Conservation (phyloP, 2,113 vertebrate species). For the Gorilla gorilla region DNA sequence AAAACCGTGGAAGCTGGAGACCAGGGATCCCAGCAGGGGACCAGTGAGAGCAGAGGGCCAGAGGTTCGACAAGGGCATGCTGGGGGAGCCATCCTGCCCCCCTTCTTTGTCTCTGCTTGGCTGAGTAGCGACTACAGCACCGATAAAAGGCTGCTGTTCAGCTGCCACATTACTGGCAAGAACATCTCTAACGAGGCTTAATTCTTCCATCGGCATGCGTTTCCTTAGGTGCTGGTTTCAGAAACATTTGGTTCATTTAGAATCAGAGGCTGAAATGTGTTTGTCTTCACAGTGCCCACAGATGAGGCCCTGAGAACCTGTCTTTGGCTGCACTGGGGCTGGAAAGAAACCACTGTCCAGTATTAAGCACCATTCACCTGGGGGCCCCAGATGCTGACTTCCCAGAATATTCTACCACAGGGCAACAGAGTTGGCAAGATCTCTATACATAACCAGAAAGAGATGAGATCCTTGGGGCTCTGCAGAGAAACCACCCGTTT, state of each 20-base stretch:
- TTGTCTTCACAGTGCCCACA: conserved; percentile 65
- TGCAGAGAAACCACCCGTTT: neutral
- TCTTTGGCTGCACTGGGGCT: neutral
- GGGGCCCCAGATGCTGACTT: neutral
- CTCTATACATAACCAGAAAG: neutral
- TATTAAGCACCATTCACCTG: neutral
- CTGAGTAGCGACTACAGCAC: neutral
- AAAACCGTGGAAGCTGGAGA: neutral
- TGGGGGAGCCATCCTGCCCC: too few relatives aligned
- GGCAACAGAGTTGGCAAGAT: neutral
- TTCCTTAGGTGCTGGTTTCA: conserved; percentile 66
- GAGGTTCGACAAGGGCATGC: neutral
- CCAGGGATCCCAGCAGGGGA: neutral
- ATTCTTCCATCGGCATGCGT: conserved; percentile 57
- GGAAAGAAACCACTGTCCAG: neutral
- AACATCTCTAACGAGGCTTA: conserved; percentile 66
- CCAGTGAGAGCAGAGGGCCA: neutral
- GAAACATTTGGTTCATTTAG: conserved; percentile 72
- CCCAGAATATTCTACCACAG: neutral
- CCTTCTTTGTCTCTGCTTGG: neutral
- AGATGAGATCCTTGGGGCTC: neutral
- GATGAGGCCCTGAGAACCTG: conserved; percentile 55
- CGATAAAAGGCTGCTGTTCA: neutral
- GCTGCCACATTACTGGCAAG: conserved; percentile 47
- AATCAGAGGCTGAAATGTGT: conserved; percentile 54